A percentile compares a stretch with the other conserved stretches of the same genome.
phyloP scores from a whole-genome alignment of 2,797 vertebrate species.

The Tokudaia muenninki region DNA sequence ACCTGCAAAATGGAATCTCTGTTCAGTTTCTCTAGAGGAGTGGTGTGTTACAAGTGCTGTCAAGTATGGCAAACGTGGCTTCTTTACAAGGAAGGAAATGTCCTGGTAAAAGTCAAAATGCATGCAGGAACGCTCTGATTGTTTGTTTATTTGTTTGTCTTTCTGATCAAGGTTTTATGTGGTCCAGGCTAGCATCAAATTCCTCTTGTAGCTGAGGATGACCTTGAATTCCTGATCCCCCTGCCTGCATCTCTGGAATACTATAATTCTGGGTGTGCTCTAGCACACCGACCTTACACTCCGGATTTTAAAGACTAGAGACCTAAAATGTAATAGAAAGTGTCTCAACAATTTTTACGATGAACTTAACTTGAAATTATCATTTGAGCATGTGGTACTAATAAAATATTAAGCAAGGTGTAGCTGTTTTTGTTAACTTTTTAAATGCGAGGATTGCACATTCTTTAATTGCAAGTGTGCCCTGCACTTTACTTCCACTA shows the following conservation, averaged over 20 bases:
- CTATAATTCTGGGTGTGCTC: not conserved
- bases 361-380: not conserved
- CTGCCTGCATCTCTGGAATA: not conserved
- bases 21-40: not conserved
- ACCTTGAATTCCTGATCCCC: not conserved
- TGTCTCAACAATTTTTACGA: not conserved
- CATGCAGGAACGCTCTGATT: not conserved
- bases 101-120: not conserved
- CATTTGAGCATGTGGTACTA: not conserved
- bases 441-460: not conserved
- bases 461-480: not conserved
- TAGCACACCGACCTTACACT: not conserved
- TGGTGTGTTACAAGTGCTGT: rapidly evolving
- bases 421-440: not conserved
- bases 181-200: too few relatives aligned
- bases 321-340: not conserved
- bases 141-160: not conserved
- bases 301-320: not conserved
- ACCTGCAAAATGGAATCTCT: not conserved
- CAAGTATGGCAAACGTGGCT: not conserved
- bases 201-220: not conserved
- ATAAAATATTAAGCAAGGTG: not conserved
- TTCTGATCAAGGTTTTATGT: not conserved
- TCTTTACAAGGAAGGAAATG: not conserved
- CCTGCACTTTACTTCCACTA: not conserved